These are phyloP conservation scores for Pteropus alecto DNA, from an alignment of 2,113 vertebrate species.

Conservation along the genomic window DNA sequence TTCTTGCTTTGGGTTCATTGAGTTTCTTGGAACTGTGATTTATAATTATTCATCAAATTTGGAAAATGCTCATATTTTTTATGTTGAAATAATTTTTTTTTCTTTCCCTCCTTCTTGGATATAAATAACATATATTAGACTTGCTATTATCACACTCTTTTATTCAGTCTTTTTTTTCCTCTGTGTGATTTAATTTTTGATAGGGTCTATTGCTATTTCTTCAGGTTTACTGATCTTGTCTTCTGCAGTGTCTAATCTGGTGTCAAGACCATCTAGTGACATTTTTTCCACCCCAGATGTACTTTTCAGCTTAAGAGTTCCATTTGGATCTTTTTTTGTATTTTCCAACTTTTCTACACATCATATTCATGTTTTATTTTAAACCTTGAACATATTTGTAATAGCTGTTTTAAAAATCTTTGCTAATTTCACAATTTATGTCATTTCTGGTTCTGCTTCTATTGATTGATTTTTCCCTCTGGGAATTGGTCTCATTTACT, in stretches of 20 bases:
- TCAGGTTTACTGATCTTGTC: conserved; percentile 4
- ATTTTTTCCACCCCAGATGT: neutral
- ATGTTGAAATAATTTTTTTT: neutral
- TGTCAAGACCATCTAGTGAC: neutral
- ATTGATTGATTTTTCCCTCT: neutral
- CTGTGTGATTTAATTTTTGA: neutral
- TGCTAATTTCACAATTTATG: neutral
- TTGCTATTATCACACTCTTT: neutral
- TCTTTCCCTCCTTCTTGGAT: neutral
- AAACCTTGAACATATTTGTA: neutral
- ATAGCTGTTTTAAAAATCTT: neutral
- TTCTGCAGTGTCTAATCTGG: neutral
- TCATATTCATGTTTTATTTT: neutral
- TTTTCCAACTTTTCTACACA: neutral
- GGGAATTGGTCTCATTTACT: neutral
- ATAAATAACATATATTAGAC: neutral
- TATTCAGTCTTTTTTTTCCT: neutral
- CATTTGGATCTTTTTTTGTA: neutral
- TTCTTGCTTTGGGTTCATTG: neutral
- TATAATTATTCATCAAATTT: neutral
- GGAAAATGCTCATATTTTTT: neutral
- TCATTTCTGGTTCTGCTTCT: neutral
- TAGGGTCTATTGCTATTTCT: neutral
- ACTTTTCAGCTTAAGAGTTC: neutral
- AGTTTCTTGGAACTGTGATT: neutral